Base-by-base conservation (phyloP, 2,113 vertebrate species). In the Nesoenas mayeri region DNA sequence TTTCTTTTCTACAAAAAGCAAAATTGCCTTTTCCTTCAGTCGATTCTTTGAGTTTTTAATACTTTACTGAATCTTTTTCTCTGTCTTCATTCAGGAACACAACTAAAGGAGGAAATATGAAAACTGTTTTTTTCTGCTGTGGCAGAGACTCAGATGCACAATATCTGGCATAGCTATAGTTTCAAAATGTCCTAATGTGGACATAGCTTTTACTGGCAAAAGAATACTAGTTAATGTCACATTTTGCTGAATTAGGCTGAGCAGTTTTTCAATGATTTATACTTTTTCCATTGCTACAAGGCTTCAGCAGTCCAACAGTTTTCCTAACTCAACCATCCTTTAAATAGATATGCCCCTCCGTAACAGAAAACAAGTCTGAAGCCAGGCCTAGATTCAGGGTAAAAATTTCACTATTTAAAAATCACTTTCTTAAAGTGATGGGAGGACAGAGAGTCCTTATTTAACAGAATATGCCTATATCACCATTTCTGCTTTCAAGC, bases 181-280 rank as follows among this genome's bases (percentile, higher is more conserved):
- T 93, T 81, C 38, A 91, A 72, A 91, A 88, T 73, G 61, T 92
- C 69, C 51, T 86, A 77, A 73, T 64, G 88, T 44, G 57, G 77
- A 92, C 86, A 48, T 24, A 79, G 77, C 83, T 92, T 86, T 92
- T 89, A 87, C 79, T 93, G 93, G 84, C 83, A 92, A 47, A 91
- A 84, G 38, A 92, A 60, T 79, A 85, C 67, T 67, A 77, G 79
- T 29, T 86, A 92, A 88, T 92, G 85, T 83, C 85, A 86, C 72
- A 88, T 79, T 96, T 91, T 81, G 69, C 92, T 86, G 69, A 83
- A 95, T 88, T 91, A 91, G 42, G 48, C 56, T 71, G 64, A 91
- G 65, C 38, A 86, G 34, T 51, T 90, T 94, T 91, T 93, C 64
- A 75, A 12, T 95, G 79, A 93, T 94, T 97, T 95, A 90, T 95